A percentile compares a stretch with the other conserved stretches of the same genome.
These are phyloP conservation scores for Battus philenor DNA, from an alignment of 1,140 invertebrate species.

Conservation along the genomic window DNA sequence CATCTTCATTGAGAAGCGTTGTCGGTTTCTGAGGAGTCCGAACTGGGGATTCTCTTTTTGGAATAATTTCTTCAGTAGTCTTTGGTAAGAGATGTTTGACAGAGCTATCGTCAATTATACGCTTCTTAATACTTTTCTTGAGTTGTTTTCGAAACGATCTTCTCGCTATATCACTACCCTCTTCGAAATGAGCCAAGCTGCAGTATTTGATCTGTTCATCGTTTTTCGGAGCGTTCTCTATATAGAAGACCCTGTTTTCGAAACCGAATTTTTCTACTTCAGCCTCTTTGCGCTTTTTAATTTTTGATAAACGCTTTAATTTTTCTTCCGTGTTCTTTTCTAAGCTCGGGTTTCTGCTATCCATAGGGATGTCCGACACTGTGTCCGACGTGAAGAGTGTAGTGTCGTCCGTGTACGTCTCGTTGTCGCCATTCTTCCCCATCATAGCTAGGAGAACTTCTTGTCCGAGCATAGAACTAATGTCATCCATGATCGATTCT, in stretches of 20 bases:
- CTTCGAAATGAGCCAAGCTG: slow-evolving; percentile 85
- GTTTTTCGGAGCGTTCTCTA: slow-evolving; percentile 75
- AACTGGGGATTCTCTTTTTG: slow-evolving; percentile 30
- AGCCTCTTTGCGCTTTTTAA: slow-evolving; percentile 65
- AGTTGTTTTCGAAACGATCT: slow-evolving; percentile 81
- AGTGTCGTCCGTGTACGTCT: slow-evolving; percentile 81
- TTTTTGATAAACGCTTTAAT: slow-evolving; percentile 70
- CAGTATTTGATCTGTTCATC: slow-evolving; percentile 80
- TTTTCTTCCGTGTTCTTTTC: slow-evolving; percentile 66
- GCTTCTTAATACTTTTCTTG: slow-evolving; percentile 66
- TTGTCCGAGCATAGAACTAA: slow-evolving; percentile 83
- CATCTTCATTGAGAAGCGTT: slow-evolving; percentile 11
- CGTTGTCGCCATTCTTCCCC: slow-evolving; percentile 79
- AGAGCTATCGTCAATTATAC: slow-evolving; percentile 37
- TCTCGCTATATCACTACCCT: slow-evolving; percentile 87
- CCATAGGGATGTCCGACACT: slow-evolving; percentile 70
- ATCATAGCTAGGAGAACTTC: slow-evolving; percentile 80
- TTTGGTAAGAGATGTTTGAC: slow-evolving; percentile 53
- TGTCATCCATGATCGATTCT: slow-evolving; percentile 85
- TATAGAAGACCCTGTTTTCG: slow-evolving; percentile 81
- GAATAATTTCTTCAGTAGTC: slow-evolving; percentile 43
- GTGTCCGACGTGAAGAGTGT: slow-evolving; percentile 79
- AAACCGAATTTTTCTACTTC: slow-evolving; percentile 80
- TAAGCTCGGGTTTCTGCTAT: slow-evolving; percentile 69
- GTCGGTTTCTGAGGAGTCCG: slow-evolving; percentile 24